Percentiles rank a stretch among this genome's conserved stretches.
Conservation (phyloP, 2,113 vertebrate genomes). For the Globicephala melas region DNA sequence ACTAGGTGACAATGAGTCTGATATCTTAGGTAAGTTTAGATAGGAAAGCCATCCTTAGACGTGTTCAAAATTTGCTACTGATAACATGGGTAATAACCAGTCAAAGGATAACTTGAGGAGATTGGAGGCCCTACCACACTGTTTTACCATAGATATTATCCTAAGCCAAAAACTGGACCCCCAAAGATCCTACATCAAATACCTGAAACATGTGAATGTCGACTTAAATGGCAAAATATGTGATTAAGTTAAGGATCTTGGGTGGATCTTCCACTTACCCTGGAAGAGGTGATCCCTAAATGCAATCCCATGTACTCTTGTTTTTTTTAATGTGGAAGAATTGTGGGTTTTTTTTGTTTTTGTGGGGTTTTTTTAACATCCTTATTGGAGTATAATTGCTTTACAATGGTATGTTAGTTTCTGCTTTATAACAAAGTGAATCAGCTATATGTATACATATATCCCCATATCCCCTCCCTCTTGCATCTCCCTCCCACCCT, state of each 20-base stretch:
- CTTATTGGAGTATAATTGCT: too few species aligned
- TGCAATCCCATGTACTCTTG: neutral
- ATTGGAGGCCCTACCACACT: neutral
- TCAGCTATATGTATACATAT: too few species aligned
- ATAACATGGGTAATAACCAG: neutral
- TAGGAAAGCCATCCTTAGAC: neutral
- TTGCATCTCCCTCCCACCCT: too few species aligned
- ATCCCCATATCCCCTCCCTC: too few species aligned
- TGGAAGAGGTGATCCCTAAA: neutral
- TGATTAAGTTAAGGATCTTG: neutral
- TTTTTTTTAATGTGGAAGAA: neutral
- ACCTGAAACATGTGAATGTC: neutral
- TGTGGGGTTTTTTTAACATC: too few species aligned
- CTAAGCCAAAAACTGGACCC: neutral
- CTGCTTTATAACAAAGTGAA: too few species aligned
- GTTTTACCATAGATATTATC: neutral
- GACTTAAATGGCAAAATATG: neutral
- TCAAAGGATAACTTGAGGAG: neutral
- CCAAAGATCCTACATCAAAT: neutral
- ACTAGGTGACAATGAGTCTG: neutral
- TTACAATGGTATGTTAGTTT: too few species aligned
- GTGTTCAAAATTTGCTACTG: neutral
- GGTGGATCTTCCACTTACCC: neutral
- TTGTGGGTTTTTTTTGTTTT: accelerated
- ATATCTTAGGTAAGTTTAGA: neutral